Percentiles rank a stretch among this genome's conserved stretches.
Conservation (phyloP, 2,888 invertebrate species). For the Bombyx huttoni region DNA sequence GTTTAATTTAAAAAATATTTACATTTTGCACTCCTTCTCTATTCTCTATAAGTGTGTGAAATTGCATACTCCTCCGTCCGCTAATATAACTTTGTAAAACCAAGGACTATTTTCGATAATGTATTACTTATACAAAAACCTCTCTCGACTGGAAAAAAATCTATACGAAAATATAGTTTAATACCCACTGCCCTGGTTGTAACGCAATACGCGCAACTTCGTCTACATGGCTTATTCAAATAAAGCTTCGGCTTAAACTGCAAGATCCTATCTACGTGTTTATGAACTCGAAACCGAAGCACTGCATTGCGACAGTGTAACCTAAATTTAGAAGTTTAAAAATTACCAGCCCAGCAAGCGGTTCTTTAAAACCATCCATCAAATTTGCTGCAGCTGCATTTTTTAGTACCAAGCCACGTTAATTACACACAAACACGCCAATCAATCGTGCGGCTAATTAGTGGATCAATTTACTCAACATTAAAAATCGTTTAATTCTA, state of each 20-base stretch:
- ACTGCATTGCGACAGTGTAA: slow-evolving; percentile 10
- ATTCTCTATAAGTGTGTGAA: too few relatives aligned
- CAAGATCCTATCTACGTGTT: background rate
- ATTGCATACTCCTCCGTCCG: too few relatives aligned
- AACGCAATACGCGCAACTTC: background rate
- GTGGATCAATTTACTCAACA: background rate
- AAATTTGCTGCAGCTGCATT: slow-evolving; percentile 13
- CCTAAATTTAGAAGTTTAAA: slow-evolving; percentile 11
- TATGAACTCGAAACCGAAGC: background rate
- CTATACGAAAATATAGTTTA: too few relatives aligned
- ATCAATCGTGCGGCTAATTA: background rate
- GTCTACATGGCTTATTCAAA: background rate
- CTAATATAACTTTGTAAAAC: too few relatives aligned
- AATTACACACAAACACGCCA: background rate
- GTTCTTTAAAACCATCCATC: slow-evolving; percentile 10
- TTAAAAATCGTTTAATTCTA: background rate
- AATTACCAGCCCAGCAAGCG: slow-evolving; percentile 7
- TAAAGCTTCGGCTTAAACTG: slow-evolving; percentile 1
- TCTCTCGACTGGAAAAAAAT: too few relatives aligned
- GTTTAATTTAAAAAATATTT: too few relatives aligned
- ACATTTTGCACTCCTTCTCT: too few relatives aligned
- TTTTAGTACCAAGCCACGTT: slow-evolving; percentile 2
- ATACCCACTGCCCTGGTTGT: too few relatives aligned
- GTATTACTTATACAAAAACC: too few relatives aligned
- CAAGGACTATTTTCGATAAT: too few relatives aligned